phyloP scores from a whole-genome alignment of 2,797 vertebrate genomes.

The Amazonetta brasiliensis region DNA sequence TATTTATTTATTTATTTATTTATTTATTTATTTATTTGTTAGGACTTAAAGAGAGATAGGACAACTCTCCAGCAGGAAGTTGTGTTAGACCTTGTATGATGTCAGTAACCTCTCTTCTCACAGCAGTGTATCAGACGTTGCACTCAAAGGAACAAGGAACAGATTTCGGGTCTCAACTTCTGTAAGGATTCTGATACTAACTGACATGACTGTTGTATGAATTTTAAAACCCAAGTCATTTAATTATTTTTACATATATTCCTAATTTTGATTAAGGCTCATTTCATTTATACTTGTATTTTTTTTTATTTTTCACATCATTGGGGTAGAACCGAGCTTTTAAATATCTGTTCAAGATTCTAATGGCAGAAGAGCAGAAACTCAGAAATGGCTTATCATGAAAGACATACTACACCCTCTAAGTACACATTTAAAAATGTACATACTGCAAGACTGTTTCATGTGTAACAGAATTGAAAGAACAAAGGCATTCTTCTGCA shows the following conservation, averaged over 20 bases:
- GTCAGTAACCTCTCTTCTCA: neutral
- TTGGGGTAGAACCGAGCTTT: neutral
- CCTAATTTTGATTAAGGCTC: neutral
- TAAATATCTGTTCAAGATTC: neutral
- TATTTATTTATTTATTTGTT: neutral
- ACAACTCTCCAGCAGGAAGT: neutral
- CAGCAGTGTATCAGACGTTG: neutral
- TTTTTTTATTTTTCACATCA: neutral
- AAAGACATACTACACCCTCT: neutral
- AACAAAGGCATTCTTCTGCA: neutral
- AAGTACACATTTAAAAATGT: neutral
- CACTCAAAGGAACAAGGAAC: neutral
- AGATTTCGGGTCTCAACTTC: neutral
- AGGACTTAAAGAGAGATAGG: neutral
- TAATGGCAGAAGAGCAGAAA: neutral
- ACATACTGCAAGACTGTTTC: neutral
- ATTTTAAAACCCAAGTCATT: neutral
- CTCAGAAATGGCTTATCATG: neutral
- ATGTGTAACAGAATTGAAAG: neutral
- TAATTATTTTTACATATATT: neutral
- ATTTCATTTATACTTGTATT: neutral
- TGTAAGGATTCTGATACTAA: neutral
- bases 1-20: neutral
- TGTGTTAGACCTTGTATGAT: neutral
- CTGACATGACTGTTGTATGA: neutral